Conservation (phyloP, 2,797 vertebrate species). For the Propithecus perrieri region DNA sequence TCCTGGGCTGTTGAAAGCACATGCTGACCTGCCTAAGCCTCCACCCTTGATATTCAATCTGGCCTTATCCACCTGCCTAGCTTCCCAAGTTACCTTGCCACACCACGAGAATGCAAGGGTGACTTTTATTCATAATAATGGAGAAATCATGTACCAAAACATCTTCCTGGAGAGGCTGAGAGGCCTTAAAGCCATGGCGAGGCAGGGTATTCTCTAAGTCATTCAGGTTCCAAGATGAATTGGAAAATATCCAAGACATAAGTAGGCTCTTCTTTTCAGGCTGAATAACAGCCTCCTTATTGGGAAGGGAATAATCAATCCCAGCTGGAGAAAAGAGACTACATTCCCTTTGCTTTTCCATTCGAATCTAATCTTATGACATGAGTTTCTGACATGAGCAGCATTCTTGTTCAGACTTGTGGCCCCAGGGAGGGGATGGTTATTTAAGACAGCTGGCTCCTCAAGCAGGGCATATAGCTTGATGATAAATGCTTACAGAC, state of each 20-base stretch:
- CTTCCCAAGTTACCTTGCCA: background rate
- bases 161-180: conserved; percentile 7
- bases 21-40: background rate
- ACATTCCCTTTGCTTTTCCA: conserved; percentile 50
- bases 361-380: conserved; percentile 66
- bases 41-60: background rate
- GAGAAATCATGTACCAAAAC: background rate
- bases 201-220: background rate
- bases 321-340: conserved; percentile 67
- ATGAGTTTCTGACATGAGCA: conserved; percentile 73
- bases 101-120: background rate
- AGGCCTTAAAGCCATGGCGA: background rate
- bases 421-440: conserved; percentile 65
- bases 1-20: background rate
- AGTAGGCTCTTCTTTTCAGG: conserved; percentile 59
- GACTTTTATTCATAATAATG: background rate
- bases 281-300: conserved; percentile 39
- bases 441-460: conserved; percentile 65
- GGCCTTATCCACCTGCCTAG: background rate
- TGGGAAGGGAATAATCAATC: conserved; percentile 72
- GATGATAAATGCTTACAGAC: conserved; percentile 78
- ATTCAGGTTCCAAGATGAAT: conserved; percentile 61
- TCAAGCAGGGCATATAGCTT: conserved; percentile 59
- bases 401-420: conserved; percentile 66
- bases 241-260: conserved; percentile 63